phyloP scores from a whole-genome alignment of 2,797 vertebrate genomes.

The Brotula barbata region DNA sequence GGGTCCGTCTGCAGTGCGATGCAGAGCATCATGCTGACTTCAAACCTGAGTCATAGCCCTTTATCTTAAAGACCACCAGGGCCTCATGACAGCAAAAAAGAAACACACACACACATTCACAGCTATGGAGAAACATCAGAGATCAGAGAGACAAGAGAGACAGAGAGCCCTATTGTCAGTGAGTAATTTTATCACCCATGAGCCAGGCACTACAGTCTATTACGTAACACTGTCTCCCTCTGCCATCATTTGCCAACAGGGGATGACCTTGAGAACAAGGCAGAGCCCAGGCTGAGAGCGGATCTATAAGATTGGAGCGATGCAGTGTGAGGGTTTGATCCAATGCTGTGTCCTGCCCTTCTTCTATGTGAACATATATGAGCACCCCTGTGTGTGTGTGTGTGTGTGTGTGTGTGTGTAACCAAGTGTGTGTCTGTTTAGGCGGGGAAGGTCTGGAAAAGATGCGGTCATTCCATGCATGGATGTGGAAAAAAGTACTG shows the following conservation, averaged over 20 bases:
- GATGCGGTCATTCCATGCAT: too few relatives aligned
- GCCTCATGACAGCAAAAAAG: not conserved
- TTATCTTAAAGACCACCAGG: slow-evolving; percentile 46
- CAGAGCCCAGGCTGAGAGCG: slow-evolving; percentile 35
- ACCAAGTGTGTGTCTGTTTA: too few relatives aligned
- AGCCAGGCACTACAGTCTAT: slow-evolving; percentile 46
- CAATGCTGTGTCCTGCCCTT: not conserved
- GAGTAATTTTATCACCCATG: slow-evolving; percentile 9
- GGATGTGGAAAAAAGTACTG: too few relatives aligned
- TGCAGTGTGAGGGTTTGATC: slow-evolving; percentile 14
- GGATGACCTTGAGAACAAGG: slow-evolving; percentile 77
- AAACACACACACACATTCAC: not conserved
- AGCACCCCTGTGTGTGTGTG: too few relatives aligned
- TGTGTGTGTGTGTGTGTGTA: not conserved
- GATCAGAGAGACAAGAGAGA: slow-evolving; percentile 18
- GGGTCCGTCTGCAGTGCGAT: slow-evolving; percentile 57
- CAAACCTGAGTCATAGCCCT: slow-evolving; percentile 61
- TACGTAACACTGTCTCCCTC: slow-evolving; percentile 68
- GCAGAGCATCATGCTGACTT: slow-evolving; percentile 50
- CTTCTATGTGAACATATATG: slow-evolving; percentile 4
- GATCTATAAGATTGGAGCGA: slow-evolving; percentile 10
- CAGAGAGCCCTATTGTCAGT: slow-evolving; percentile 9
- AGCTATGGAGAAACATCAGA: slow-evolving; percentile 11
- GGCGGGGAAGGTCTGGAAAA: too few relatives aligned
- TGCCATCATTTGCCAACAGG: slow-evolving; percentile 65